Conservation (phyloP, 2,888 invertebrate genomes). For the Arctia plantaginis region DNA sequence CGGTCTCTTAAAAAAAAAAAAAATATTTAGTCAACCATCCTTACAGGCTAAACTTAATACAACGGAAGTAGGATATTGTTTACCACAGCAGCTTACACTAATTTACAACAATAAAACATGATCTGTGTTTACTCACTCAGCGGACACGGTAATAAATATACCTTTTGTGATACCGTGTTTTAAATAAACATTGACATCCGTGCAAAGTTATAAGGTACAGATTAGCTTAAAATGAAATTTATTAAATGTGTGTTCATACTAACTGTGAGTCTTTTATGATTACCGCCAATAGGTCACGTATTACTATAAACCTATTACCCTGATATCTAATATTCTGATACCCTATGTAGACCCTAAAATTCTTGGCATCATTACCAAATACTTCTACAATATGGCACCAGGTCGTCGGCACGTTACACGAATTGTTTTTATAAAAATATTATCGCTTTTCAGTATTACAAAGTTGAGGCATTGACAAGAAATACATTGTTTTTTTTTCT, state of each 20-base stretch:
- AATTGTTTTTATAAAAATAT: constrained; percentile 41
- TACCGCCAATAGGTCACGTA: no score
- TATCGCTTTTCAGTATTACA: constrained; percentile 74
- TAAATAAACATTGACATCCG: neutral
- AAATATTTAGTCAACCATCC: no score
- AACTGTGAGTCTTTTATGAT: neutral
- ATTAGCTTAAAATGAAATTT: neutral
- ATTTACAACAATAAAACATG: no score
- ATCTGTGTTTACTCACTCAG: no score
- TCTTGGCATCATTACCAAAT: neutral
- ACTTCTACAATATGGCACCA: neutral
- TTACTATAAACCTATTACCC: neutral
- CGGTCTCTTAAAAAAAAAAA: no score
- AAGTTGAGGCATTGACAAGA: constrained; percentile 65
- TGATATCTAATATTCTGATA: neutral
- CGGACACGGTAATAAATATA: no score
- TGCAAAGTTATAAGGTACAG: neutral
- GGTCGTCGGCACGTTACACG: constrained; percentile 29
- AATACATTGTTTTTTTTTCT: constrained; percentile 21
- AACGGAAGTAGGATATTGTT: no score
- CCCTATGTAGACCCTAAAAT: neutral
- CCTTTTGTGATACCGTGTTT: no score
- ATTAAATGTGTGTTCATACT: neutral
- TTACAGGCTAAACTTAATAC: no score
- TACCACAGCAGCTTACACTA: no score